Conservation (phyloP, 2,797 vertebrate genomes). For the Coilia nasus region DNA sequence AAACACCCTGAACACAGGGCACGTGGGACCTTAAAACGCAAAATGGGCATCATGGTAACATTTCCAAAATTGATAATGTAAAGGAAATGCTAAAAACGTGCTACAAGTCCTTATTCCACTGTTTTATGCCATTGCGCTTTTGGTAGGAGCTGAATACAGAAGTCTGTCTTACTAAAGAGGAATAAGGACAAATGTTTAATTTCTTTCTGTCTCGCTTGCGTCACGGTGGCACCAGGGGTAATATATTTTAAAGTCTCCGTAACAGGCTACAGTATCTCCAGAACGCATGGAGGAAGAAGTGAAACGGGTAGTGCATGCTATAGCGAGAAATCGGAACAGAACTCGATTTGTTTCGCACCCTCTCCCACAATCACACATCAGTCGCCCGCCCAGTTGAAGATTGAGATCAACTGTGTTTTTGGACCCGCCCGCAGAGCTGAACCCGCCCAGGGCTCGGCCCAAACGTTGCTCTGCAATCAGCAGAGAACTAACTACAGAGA, state of each 20-base stretch:
- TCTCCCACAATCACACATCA: slow-evolving; percentile 15
- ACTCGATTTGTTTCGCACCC: neutral
- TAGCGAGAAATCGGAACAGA: neutral
- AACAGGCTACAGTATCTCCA: neutral
- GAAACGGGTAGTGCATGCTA: neutral
- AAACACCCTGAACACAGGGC: neutral
- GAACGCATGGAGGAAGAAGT: neutral
- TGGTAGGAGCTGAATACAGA: neutral
- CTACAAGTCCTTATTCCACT: neutral
- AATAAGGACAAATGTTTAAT: neutral
- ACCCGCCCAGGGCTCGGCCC: slow-evolving; percentile 46
- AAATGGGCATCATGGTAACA: neutral
- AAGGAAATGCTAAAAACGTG: neutral
- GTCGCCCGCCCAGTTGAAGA: neutral
- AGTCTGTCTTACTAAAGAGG: neutral
- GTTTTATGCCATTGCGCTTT: neutral
- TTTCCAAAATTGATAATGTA: neutral
- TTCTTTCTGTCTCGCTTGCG: neutral
- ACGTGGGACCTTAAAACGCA: neutral
- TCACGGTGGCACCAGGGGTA: neutral
- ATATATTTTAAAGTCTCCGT: neutral
- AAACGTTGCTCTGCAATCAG: slow-evolving; percentile 69
- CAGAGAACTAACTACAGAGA: slow-evolving; percentile 74
- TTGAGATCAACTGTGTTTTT: slow-evolving; percentile 16
- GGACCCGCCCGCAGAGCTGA: slow-evolving; percentile 41